Conservation (phyloP, 2,113 vertebrate genomes). For the Hepsetus odoe region DNA sequence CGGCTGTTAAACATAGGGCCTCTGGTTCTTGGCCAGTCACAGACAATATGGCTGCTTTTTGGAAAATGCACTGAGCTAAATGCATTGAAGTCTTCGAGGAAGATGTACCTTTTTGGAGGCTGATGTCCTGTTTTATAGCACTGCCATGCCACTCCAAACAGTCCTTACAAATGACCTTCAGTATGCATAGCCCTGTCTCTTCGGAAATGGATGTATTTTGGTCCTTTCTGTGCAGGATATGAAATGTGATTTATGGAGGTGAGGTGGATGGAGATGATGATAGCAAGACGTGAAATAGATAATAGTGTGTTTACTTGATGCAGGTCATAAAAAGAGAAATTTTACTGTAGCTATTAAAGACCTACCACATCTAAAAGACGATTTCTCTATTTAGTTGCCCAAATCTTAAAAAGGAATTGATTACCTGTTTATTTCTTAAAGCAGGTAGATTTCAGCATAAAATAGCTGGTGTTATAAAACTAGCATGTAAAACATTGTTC, state of each 20-base stretch:
- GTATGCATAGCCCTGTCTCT: neutral
- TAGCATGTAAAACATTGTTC: neutral
- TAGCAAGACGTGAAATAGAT: neutral
- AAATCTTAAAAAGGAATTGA: neutral
- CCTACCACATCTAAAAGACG: neutral
- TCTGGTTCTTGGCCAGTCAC: slow-evolving; percentile 58
- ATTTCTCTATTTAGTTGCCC: neutral
- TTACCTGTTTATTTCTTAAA: neutral
- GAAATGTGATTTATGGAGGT: neutral
- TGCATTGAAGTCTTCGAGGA: neutral
- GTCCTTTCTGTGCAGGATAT: neutral
- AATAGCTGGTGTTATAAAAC: neutral
- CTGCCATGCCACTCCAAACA: neutral
- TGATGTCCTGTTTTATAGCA: neutral
- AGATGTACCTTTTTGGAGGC: neutral
- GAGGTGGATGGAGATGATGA: neutral
- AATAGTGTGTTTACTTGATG: too few species aligned
- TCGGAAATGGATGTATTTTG: neutral
- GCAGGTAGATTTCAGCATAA: too few species aligned
- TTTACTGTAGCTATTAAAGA: too few species aligned
- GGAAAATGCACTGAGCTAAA: neutral
- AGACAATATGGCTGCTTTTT: slow-evolving; percentile 55
- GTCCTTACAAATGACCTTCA: neutral
- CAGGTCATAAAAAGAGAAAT: too few species aligned
- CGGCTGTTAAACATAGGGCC: slow-evolving; percentile 58